phyloP scores from a whole-genome alignment of 2,888 invertebrate genomes.

The Tiliacea aurago region DNA sequence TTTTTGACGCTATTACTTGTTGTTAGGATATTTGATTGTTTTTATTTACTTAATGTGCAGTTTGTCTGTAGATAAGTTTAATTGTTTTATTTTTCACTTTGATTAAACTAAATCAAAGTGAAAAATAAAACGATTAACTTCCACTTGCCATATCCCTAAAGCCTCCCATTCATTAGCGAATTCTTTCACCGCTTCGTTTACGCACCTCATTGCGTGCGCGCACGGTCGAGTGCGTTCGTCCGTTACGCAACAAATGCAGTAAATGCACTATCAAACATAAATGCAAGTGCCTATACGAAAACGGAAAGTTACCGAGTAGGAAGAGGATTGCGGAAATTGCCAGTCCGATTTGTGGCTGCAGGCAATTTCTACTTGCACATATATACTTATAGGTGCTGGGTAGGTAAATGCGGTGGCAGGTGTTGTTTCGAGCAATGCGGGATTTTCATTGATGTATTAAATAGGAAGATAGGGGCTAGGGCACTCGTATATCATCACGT shows the following conservation, averaged over 20 bases:
- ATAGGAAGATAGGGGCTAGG: too few relatives aligned
- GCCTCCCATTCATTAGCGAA: constrained; percentile 34
- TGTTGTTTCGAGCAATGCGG: too few relatives aligned
- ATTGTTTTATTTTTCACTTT: too few relatives aligned
- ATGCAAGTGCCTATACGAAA: constrained; percentile 39
- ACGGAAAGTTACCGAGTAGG: constrained; percentile 66
- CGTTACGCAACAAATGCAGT: constrained; percentile 55
- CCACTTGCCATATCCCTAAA: constrained; percentile 27
- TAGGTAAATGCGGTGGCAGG: background rate
- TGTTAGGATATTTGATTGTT: background rate
- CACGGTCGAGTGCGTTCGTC: constrained; percentile 42
- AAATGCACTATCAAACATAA: constrained; percentile 55
- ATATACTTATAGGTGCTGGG: background rate
- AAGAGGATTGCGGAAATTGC: constrained; percentile 60
- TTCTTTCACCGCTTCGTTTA: constrained; percentile 44
- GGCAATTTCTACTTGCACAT: constrained; percentile 31
- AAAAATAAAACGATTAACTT: constrained; percentile 4
- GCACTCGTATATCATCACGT: too few relatives aligned
- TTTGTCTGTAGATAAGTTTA: background rate
- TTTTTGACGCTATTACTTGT: background rate
- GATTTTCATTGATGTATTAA: too few relatives aligned
- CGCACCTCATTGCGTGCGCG: constrained; percentile 44
- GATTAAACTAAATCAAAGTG: too few relatives aligned
- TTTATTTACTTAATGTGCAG: background rate
- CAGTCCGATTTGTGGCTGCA: constrained; percentile 34